Evolutionary conservation across 1,140 invertebrate species (phyloP).

Genomic region (Penaeus japonicus): DNA sequence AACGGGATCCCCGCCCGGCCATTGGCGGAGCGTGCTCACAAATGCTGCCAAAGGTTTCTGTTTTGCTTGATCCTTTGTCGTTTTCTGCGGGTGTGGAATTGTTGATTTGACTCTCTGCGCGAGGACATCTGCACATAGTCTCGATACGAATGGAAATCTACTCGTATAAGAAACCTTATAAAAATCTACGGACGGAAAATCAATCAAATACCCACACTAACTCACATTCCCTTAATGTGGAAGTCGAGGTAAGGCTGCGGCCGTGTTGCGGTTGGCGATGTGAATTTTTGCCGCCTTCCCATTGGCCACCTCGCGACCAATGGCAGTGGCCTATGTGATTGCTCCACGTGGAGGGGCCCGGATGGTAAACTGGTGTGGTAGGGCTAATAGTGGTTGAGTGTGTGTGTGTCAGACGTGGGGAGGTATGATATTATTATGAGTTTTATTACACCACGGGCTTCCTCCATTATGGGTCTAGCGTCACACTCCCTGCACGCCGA

Average conservation of each 20-base stretch:
- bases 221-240: not conserved
- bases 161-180: too few species aligned
- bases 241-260: not conserved
- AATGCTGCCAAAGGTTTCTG: not conserved
- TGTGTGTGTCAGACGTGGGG: slow-evolving; percentile 7
- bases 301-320: not conserved
- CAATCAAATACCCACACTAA: too few species aligned
- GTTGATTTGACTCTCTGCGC: too few species aligned
- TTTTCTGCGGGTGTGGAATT: too few species aligned
- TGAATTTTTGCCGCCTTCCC: not conserved
- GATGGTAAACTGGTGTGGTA: slow-evolving; percentile 20
- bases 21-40: slow-evolving; percentile 12
- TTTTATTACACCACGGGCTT: slow-evolving; percentile 22
- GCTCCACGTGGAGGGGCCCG: slow-evolving; percentile 30
- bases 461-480: slow-evolving; percentile 5
- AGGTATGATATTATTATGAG: slow-evolving; percentile 34
- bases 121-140: too few species aligned
- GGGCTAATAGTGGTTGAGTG: slow-evolving; percentile 31
- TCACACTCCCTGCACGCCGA: not conserved
- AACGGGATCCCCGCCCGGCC: not conserved
- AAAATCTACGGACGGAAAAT: too few species aligned
- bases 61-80: too few species aligned
- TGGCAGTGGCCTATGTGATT: not conserved
- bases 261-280: slow-evolving; percentile 29
- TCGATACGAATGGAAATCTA: too few species aligned